These are phyloP conservation scores for Charaxes varanes DNA, from an alignment of 1,140 invertebrate genomes.

Conservation along the genomic window DNA sequence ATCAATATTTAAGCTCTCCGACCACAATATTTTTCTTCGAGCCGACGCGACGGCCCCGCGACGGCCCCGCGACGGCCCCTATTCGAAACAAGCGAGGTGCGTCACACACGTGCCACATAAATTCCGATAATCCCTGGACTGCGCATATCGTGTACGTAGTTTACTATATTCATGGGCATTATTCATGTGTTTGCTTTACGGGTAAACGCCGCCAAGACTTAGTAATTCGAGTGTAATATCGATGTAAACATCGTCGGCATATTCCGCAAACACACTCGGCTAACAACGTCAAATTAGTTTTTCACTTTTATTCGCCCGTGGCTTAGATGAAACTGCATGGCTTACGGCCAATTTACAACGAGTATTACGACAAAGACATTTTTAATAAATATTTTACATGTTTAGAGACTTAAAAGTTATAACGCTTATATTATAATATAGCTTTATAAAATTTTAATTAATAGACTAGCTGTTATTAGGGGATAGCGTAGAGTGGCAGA, in stretches of 20 bases:
- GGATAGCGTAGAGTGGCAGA: too few species aligned
- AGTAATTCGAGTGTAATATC: conserved; percentile 59
- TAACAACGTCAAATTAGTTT: conserved; percentile 19
- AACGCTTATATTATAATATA: too few species aligned
- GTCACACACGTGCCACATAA: conserved; percentile 68
- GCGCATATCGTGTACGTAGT: conserved; percentile 49
- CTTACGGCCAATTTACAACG: too few species aligned
- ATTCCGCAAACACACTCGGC: conserved; percentile 11
- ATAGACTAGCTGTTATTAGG: too few species aligned
- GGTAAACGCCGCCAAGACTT: conserved; percentile 59
- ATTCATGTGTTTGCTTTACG: conserved; percentile 65
- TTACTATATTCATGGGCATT: conserved; percentile 59
- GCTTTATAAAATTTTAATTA: too few species aligned
- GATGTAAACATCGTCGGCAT: conserved; percentile 35
- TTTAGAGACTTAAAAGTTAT: too few species aligned
- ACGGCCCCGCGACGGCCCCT: too few species aligned
- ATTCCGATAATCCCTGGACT: conserved; percentile 65
- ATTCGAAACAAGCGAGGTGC: conserved; percentile 49
- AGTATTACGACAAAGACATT: too few species aligned
- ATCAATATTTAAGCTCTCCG: conserved; percentile 68
- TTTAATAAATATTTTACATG: too few species aligned
- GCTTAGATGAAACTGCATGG: not conserved
- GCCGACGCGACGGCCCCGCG: too few species aligned
- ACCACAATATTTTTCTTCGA: conserved; percentile 67
- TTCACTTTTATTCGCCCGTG: conserved; percentile 20